Percentiles rank a stretch among this genome's conserved stretches.
Conservation (phyloP, 1,140 invertebrate species). For the Calephelis virginiensis region DNA sequence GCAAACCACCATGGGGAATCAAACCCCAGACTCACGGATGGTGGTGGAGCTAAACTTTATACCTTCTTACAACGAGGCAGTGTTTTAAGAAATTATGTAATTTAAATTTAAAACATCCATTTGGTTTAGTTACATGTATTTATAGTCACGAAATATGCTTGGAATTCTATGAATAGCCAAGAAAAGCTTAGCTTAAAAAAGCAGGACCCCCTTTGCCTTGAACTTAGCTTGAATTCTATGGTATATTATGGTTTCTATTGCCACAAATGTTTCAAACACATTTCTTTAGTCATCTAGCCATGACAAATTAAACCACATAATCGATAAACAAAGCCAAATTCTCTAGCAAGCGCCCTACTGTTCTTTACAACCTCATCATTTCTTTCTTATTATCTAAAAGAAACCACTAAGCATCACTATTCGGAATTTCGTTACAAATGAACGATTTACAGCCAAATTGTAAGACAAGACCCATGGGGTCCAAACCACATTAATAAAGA, state of each 20-base stretch:
- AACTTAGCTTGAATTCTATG: slow-evolving; percentile 22
- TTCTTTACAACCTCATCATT: slow-evolving; percentile 41
- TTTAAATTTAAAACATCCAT: too few relatives aligned
- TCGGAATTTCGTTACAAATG: slow-evolving; percentile 12
- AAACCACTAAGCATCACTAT: slow-evolving; percentile 41
- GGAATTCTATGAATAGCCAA: too few relatives aligned
- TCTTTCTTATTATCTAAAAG: slow-evolving; percentile 44
- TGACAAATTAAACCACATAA: slow-evolving; percentile 6
- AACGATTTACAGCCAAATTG: slow-evolving; percentile 48
- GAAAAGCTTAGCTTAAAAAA: background rate
- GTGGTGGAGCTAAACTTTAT: too few relatives aligned
- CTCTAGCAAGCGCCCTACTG: slow-evolving; percentile 41
- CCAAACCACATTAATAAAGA: slow-evolving; percentile 39
- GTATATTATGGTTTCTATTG: background rate
- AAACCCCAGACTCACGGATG: too few relatives aligned
- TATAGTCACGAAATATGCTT: too few relatives aligned
- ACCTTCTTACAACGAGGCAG: too few relatives aligned
- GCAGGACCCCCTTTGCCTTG: slow-evolving; percentile 24
- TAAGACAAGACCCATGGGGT: slow-evolving; percentile 55
- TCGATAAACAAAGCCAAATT: slow-evolving; percentile 18
- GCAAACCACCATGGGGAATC: too few relatives aligned
- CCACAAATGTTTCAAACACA: background rate
- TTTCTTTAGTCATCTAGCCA: slow-evolving; percentile 1
- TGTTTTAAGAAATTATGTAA: too few relatives aligned
- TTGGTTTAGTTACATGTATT: too few relatives aligned